Evolutionary conservation across 2,888 invertebrate species (phyloP).

Genomic region (Stomorhina lunata): DNA sequence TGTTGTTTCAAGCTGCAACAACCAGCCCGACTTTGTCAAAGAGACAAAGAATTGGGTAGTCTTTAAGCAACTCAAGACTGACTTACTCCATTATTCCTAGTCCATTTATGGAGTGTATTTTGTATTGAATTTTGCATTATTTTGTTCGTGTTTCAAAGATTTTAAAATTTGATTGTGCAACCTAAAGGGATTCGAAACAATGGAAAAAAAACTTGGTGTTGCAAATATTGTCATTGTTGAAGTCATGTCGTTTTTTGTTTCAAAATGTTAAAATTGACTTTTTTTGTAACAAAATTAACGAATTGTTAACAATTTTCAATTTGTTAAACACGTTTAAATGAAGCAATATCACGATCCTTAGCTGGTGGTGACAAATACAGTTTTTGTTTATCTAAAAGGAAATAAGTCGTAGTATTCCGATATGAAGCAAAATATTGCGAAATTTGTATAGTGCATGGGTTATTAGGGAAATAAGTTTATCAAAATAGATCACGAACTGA

Average conservation of each 20-base stretch:
- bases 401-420: too few species aligned
- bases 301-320: conserved; percentile 59
- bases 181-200: conserved; percentile 3
- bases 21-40: conserved; percentile 19
- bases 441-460: too few species aligned
- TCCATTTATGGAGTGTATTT: conserved; percentile 49
- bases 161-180: conserved; percentile 30
- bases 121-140: conserved; percentile 30
- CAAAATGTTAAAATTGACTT: not conserved
- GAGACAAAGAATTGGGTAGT: conserved; percentile 6
- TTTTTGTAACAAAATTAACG: conserved; percentile 32
- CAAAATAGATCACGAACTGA: too few species aligned
- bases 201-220: conserved; percentile 16
- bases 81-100: conserved; percentile 44
- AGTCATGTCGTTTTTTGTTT: not conserved
- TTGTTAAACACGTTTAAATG: conserved; percentile 60
- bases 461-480: too few species aligned
- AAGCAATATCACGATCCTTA: conserved; percentile 59
- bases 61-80: conserved; percentile 9
- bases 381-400: too few species aligned
- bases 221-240: conserved; percentile 11
- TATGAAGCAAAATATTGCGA: too few species aligned
- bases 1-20: conserved; percentile 29
- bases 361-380: conserved; percentile 42
- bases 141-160: conserved; percentile 52